These are phyloP conservation scores for Linepithema humile DNA, from an alignment of 1,140 invertebrate species.

Conservation along the genomic window DNA sequence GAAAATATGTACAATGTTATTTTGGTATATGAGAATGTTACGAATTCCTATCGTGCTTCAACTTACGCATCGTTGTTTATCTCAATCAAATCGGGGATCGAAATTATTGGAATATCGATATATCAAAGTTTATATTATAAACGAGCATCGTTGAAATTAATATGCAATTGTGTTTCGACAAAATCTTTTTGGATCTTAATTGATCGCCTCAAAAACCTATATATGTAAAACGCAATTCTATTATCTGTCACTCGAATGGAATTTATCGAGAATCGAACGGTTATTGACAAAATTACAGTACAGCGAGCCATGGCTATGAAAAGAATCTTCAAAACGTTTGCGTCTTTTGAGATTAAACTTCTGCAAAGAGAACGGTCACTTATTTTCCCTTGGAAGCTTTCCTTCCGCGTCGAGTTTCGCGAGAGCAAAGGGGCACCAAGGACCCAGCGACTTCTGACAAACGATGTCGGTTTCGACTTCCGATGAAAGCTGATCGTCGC, in stretches of 20 bases:
- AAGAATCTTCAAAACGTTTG: neutral
- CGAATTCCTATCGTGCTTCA: too few relatives aligned
- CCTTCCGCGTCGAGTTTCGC: neutral
- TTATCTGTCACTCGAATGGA: neutral
- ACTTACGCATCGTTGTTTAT: too few relatives aligned
- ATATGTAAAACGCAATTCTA: neutral
- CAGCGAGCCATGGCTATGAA: neutral
- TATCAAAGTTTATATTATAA: too few relatives aligned
- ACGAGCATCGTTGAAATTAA: too few relatives aligned
- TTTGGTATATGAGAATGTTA: too few relatives aligned
- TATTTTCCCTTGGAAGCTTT: neutral
- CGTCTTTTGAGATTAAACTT: neutral
- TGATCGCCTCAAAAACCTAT: neutral
- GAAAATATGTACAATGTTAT: too few relatives aligned
- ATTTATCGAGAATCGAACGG: neutral
- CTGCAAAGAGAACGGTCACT: neutral
- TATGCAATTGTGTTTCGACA: too few relatives aligned
- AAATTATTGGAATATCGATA: too few relatives aligned
- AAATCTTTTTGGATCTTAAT: too few relatives aligned
- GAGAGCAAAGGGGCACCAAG: neutral
- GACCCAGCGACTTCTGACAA: neutral
- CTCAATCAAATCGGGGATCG: too few relatives aligned
- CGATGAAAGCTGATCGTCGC: constrained; percentile 25
- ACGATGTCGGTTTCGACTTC: neutral
- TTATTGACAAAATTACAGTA: neutral